Base-by-base conservation (phyloP, 2,797 vertebrate species). In the Falco berigora region DNA sequence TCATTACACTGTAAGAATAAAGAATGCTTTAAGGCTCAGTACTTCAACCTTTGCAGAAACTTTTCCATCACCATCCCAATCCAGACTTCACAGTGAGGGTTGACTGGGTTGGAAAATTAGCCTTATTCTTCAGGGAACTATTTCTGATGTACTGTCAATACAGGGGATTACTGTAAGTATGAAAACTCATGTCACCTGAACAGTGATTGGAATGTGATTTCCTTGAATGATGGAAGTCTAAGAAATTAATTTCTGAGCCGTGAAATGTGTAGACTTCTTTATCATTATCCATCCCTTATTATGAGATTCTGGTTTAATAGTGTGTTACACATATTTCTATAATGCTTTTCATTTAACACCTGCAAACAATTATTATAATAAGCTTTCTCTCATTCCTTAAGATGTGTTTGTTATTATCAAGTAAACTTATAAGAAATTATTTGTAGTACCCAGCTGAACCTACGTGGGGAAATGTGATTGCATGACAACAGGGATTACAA, bases 21-120 rank as follows among this genome's bases (percentile, higher is more conserved):
- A 94, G 92, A 91, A 91, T 77, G 88, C 91, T 97, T 89, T 94
- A 96, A 92, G 91, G 68, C 89, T 94, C 81, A 49, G 52, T 90
- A 95, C 67, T 81, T 76, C 89, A 86, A 55, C 78, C 68, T 94
- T 46, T 74, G 91, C 25, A 1, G 64, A 74, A 95, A 94, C 68
- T 93, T 94, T 94, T 80, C 92, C 84, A 93, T 87, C 88, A 91
- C 86, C 77, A 83, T 86, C 91, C 94, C 84, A 94, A 92, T 71
- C 44, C 84, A 89, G 78, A 93, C 92, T 95, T 94, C 86, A 94
- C 95, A 96, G 89, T 13, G 52, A 94, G 84, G 81, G 86, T 63
- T 96, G 89, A 83, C 89, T 91, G 91, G 72, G 64, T 92, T 74
- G 89, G 75, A 93, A 96, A 95, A 91, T 93, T 58, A 91, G 75